Evolutionary conservation across 2,113 vertebrate genomes (phyloP).

Genomic region (Peucedramus taeniatus): DNA sequence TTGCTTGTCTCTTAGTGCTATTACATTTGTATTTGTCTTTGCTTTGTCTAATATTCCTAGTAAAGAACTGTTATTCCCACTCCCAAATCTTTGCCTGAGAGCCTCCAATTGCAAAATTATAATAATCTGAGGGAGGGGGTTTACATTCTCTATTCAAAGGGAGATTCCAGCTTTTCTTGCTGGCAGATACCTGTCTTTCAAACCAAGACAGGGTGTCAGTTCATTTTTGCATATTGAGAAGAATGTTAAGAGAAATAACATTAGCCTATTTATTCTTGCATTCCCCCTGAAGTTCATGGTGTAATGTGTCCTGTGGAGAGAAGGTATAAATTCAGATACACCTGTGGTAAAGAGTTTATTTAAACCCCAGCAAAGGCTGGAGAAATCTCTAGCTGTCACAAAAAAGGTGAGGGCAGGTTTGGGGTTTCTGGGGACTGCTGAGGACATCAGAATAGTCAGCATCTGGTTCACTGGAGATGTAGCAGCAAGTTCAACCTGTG

Average conservation of each 20-base stretch:
- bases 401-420: neutral
- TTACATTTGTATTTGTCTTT: too few species aligned
- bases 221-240: neutral
- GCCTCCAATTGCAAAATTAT: too few species aligned
- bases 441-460: neutral
- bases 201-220: too few species aligned
- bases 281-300: neutral
- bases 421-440: neutral
- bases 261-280: neutral
- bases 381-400: neutral
- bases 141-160: too few species aligned
- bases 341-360: neutral
- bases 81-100: too few species aligned
- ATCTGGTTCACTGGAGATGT: neutral
- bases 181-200: too few species aligned
- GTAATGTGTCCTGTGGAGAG: neutral
- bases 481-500: neutral
- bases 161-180: too few species aligned
- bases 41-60: too few species aligned
- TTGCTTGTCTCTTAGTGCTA: too few species aligned
- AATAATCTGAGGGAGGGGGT: too few species aligned
- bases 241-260: neutral
- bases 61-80: too few species aligned
- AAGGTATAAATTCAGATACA: neutral
- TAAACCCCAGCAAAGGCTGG: neutral